phyloP scores from a whole-genome alignment of 2,888 invertebrate genomes.

The Sericinus montela region DNA sequence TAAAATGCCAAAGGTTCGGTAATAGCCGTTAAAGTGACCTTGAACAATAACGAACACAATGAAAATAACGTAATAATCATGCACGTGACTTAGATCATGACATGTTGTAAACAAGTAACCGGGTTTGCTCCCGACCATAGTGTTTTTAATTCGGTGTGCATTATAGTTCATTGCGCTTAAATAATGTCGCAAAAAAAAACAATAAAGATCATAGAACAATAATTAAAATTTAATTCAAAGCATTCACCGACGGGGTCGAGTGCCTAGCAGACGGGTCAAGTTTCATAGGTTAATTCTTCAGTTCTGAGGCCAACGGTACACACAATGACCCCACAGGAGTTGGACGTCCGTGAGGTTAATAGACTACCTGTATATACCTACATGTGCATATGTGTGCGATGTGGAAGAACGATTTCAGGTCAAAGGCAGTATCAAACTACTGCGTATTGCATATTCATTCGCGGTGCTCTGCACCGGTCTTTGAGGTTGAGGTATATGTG shows the following conservation, averaged over 20 bases:
- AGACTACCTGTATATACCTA: background rate
- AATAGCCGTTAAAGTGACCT: too few species aligned
- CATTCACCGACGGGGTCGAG: background rate
- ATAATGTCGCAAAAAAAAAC: too few species aligned
- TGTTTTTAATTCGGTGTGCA: too few species aligned
- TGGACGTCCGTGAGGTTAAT: background rate
- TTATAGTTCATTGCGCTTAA: too few species aligned
- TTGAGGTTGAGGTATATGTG: slow-evolving; percentile 6
- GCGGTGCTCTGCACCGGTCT: background rate
- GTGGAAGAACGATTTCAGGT: slow-evolving; percentile 20
- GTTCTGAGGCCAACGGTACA: background rate
- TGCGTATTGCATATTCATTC: slow-evolving; percentile 17
- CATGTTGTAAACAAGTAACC: too few species aligned
- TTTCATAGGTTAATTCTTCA: background rate
- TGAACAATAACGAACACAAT: too few species aligned
- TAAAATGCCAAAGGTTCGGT: too few species aligned
- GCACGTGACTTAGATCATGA: too few species aligned
- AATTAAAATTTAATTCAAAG: too few species aligned
- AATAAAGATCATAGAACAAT: too few species aligned
- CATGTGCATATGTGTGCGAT: slow-evolving; percentile 9
- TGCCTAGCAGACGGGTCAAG: background rate
- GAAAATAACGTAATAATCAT: too few species aligned
- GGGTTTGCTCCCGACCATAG: too few species aligned
- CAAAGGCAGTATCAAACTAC: slow-evolving; percentile 18
- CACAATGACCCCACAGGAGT: background rate